Evolutionary conservation across 2,888 invertebrate genomes (phyloP), one percentile per base, ranked within the genome.

Genomic region (Lysandra coridon): DNA sequence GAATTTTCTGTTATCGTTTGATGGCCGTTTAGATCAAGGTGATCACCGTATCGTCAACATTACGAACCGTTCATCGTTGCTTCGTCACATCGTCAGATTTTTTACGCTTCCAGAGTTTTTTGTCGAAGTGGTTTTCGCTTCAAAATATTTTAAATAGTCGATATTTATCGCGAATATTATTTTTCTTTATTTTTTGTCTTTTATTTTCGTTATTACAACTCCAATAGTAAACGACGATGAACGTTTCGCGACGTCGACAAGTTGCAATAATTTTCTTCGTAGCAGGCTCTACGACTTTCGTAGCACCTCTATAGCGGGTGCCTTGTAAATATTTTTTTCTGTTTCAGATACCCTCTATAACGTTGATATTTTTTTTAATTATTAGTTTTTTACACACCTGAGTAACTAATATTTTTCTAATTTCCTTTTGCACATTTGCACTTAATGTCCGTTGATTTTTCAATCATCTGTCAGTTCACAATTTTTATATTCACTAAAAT

Each of bases 61-160:
- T 89, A 86, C 88, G 88, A 90, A 92, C 88, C 88, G 88, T 91
- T 90, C 88, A 90, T 87, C 89, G 88, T 86, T 85, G 84, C 85
- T 81, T 83, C 79, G 81, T 80, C 60, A 82, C 80, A 78, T 74
- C 79, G 80, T 82, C 79, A 79, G 7, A 40, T n/a, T 30, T 14
- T 79, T 44, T 74, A 78, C 78, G 69, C 74, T 74, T 79, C 74
- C 79, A 74, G 73, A 49, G n/a, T 69, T 73, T 73, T 23, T 73
- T 53, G n/a, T 73, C 14, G 10, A 4, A 17, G 14, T 37, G 2
- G 4, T 69, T 12, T 14, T 14, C 0, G 0, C 30, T 69, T 14
- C 3, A 69, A 37, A 37, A 33, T 69, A 37, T 37, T 37, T 33
- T 69, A 0, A 5, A 37, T 33, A 17, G 4, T 5, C 10, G 6